Conservation (phyloP, 2,888 invertebrate genomes). For the Rhorus exstirpatorius region DNA sequence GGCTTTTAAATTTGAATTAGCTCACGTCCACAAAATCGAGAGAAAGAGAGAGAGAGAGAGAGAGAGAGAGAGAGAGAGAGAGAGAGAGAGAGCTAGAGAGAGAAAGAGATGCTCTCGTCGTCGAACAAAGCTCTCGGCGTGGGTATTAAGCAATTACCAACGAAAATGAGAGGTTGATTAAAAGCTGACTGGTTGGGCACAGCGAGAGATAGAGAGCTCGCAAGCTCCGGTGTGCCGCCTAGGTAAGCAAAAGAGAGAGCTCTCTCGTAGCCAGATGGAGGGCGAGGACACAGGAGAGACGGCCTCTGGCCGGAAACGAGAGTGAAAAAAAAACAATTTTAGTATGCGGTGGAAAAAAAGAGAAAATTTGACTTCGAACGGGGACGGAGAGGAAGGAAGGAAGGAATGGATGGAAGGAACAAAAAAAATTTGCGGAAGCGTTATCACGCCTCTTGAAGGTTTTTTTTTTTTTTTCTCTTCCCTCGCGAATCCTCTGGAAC, state of each 20-base stretch:
- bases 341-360: slow-evolving; percentile 13
- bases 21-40: slow-evolving; percentile 68
- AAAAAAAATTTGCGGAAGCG: slow-evolving; percentile 46
- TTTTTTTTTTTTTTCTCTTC: slow-evolving; percentile 27
- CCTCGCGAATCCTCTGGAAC: slow-evolving; percentile 35
- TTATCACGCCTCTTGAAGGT: slow-evolving; percentile 56
- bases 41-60: not conserved
- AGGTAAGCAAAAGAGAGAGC: slow-evolving; percentile 59
- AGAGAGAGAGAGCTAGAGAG: not conserved
- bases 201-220: slow-evolving; percentile 35
- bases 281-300: slow-evolving; percentile 22
- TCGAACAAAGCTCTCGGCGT: slow-evolving; percentile 77
- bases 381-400: not conserved
- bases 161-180: slow-evolving; percentile 80
- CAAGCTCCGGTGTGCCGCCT: slow-evolving; percentile 16
- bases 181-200: slow-evolving; percentile 67
- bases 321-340: slow-evolving; percentile 14
- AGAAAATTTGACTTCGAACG: slow-evolving; percentile 38
- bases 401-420: slow-evolving; percentile 19
- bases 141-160: slow-evolving; percentile 81
- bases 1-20: slow-evolving; percentile 80
- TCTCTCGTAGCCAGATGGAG: slow-evolving; percentile 19
- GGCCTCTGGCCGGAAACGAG: slow-evolving; percentile 3
- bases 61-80: slow-evolving; percentile 3
- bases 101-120: slow-evolving; percentile 63